These are phyloP conservation scores for Dorcus parallelipipedus DNA, from an alignment of 2,888 invertebrate genomes.

Conservation along the genomic window DNA sequence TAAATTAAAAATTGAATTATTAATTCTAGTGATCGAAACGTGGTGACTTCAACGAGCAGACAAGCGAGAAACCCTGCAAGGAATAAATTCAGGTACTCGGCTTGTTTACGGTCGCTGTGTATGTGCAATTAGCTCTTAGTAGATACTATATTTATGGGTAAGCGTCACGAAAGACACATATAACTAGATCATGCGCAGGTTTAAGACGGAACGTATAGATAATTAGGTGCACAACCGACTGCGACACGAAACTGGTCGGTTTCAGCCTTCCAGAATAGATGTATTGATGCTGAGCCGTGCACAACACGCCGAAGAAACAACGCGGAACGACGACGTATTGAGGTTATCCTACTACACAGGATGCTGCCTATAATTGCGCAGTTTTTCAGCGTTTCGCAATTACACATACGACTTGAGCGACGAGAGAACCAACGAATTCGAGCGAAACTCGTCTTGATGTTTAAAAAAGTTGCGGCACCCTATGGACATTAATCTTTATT, in stretches of 20 bases:
- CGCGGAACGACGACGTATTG: slow-evolving; percentile 18
- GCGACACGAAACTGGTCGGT: slow-evolving; percentile 14
- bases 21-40: background rate
- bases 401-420: too few species aligned
- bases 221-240: slow-evolving; percentile 17
- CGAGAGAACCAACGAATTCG: too few species aligned
- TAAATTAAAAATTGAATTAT: too few species aligned
- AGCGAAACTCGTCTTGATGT: too few species aligned
- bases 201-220: slow-evolving; percentile 14
- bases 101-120: slow-evolving; percentile 16
- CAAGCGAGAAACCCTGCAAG: slow-evolving; percentile 11
- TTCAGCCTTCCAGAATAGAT: background rate
- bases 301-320: slow-evolving; percentile 16
- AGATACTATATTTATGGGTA: slow-evolving; percentile 18
- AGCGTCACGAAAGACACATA: slow-evolving; percentile 16
- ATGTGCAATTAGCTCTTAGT: slow-evolving; percentile 17
- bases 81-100: slow-evolving; percentile 5
- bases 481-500: too few species aligned
- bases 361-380: slow-evolving; percentile 15
- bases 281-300: slow-evolving; percentile 12
- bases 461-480: too few species aligned
- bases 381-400: background rate
- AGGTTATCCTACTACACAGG: slow-evolving; percentile 14
- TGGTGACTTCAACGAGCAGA: slow-evolving; percentile 13
- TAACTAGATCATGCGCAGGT: slow-evolving; percentile 15